Evolutionary conservation across 1,140 invertebrate genomes (phyloP).

Genomic region (Brachionus sp.): DNA sequence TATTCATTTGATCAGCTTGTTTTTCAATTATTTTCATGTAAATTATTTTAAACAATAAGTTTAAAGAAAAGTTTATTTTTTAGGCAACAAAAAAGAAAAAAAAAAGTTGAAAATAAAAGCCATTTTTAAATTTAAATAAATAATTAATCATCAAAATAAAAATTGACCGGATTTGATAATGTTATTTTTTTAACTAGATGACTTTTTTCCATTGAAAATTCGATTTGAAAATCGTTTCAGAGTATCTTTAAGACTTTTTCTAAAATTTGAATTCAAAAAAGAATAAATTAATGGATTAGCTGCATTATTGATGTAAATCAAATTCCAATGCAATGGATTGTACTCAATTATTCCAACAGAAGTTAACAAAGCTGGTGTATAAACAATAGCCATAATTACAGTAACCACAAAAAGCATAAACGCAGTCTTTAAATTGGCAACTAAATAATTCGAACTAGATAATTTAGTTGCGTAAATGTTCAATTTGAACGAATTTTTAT

Average conservation of each 20-base stretch:
- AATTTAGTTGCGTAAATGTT: neutral
- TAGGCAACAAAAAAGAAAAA: neutral
- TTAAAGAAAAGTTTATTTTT: neutral
- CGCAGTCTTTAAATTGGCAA: slow-evolving; percentile 30
- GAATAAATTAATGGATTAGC: slow-evolving; percentile 43
- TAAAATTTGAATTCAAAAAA: slow-evolving; percentile 45
- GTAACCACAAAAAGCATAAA: slow-evolving; percentile 45
- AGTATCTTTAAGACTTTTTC: slow-evolving; percentile 18
- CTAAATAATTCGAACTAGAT: neutral
- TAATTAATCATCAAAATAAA: neutral
- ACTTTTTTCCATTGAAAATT: slow-evolving; percentile 9
- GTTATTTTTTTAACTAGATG: neutral
- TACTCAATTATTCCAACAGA: slow-evolving; percentile 14
- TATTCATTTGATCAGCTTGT: no score
- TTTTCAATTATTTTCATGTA: no score
- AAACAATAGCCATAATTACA: slow-evolving; percentile 33
- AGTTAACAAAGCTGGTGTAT: slow-evolving; percentile 27
- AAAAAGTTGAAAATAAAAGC: neutral
- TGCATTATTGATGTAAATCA: slow-evolving; percentile 44
- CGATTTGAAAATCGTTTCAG: neutral
- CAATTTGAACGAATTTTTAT: neutral
- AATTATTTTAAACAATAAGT: no score
- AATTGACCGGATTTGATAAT: slow-evolving; percentile 1
- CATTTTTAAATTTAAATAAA: neutral
- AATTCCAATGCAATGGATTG: slow-evolving; percentile 42